These are phyloP conservation scores for Netelia melanura DNA, from an alignment of 2,888 invertebrate species.

Conservation along the genomic window DNA sequence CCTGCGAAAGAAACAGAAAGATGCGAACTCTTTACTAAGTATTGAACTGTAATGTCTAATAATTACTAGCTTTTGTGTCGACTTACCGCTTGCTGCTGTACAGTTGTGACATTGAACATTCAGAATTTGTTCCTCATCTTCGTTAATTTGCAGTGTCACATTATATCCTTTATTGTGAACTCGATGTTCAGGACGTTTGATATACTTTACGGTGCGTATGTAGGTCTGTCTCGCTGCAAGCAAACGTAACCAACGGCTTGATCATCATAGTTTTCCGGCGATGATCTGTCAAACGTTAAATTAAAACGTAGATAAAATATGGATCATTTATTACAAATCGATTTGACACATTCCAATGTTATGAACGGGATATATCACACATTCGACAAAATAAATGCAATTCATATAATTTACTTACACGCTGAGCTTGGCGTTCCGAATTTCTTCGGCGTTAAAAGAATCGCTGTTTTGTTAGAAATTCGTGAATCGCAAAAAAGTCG, in stretches of 20 bases:
- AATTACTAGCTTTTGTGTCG: not conserved
- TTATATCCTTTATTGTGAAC: too few relatives aligned
- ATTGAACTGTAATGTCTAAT: too few relatives aligned
- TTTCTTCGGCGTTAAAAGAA: too few relatives aligned
- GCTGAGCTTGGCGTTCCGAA: not conserved
- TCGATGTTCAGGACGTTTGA: too few relatives aligned
- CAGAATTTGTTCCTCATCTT: not conserved
- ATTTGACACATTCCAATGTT: not conserved
- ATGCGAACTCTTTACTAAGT: not conserved
- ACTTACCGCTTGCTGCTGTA: conserved; percentile 14
- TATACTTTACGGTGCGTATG: too few relatives aligned
- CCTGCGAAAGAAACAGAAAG: not conserved
- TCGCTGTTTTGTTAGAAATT: not conserved
- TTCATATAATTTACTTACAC: not conserved
- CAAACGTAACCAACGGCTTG: too few relatives aligned
- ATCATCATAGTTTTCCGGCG: too few relatives aligned
- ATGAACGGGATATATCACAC: conserved; percentile 41
- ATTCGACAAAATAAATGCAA: not conserved
- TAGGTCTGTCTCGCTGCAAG: too few relatives aligned
- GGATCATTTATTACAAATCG: too few relatives aligned
- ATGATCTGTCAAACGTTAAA: too few relatives aligned
- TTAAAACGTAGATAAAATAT: too few relatives aligned
- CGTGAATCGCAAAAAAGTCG: not conserved
- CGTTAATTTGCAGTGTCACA: too few relatives aligned
- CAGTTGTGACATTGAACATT: conserved; percentile 12